A percentile compares a stretch with the other conserved stretches of the same genome.
These are phyloP conservation scores for Phyllotis vaccarum DNA, from an alignment of 2,797 vertebrate species.

Conservation along the genomic window DNA sequence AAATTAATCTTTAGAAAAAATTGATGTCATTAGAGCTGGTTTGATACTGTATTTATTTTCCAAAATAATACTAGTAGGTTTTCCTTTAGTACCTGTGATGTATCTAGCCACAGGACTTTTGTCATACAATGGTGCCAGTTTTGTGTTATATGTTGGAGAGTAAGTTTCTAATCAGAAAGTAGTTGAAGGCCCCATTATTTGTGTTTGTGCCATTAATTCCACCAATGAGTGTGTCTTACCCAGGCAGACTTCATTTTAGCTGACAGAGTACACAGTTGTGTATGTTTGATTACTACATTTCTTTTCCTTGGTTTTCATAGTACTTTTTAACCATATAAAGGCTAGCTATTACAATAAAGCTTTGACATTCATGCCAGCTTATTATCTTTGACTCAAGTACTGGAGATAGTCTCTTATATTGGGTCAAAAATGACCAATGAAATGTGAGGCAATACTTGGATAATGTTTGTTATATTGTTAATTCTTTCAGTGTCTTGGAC, in stretches of 20 bases:
- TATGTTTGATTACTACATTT: background rate
- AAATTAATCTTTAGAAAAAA: background rate
- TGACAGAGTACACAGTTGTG: background rate
- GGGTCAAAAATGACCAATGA: background rate
- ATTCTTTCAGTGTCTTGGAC: background rate
- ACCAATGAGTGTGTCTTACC: background rate
- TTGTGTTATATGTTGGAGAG: background rate
- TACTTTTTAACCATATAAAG: background rate
- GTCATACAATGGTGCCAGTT: background rate
- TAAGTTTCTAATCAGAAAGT: background rate
- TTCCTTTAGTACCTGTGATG: background rate
- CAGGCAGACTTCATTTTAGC: background rate
- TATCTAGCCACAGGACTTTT: background rate
- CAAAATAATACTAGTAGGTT: background rate
- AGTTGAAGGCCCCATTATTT: background rate
- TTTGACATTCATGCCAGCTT: background rate
- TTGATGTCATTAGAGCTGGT: background rate
- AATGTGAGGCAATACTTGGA: background rate
- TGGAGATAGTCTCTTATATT: background rate
- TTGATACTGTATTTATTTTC: background rate
- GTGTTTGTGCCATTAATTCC: background rate
- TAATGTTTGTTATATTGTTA: background rate
- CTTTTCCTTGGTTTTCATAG: background rate
- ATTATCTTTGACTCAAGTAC: background rate
- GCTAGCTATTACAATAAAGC: background rate